Conservation (phyloP, 2,888 invertebrate species). For the Himalopsyche kuldschensis region DNA sequence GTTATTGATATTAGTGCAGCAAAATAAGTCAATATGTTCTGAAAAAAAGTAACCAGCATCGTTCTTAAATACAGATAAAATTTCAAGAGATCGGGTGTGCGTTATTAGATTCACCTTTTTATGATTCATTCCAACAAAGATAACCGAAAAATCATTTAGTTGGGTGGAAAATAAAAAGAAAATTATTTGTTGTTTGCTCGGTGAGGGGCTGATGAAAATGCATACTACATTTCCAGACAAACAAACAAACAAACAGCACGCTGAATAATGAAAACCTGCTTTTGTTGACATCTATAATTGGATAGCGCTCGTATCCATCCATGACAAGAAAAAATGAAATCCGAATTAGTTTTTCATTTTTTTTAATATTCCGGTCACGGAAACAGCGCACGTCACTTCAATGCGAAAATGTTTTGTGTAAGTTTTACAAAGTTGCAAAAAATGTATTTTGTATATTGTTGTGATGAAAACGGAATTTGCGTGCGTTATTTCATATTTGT, state of each 20-base stretch:
- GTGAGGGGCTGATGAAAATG: background rate
- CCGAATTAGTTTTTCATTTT: slow-evolving; percentile 13
- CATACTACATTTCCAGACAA: background rate
- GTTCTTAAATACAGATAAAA: too few species aligned
- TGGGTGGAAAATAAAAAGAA: background rate
- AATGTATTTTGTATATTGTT: background rate
- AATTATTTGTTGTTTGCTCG: background rate
- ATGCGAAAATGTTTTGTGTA: background rate
- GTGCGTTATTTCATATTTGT: background rate
- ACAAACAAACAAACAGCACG: slow-evolving; percentile 14
- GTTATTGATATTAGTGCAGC: too few species aligned
- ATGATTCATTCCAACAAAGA: background rate
- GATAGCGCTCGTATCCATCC: slow-evolving; percentile 12
- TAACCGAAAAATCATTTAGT: background rate
- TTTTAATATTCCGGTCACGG: background rate
- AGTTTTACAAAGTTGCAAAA: background rate
- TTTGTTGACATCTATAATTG: slow-evolving; percentile 26
- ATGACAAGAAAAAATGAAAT: slow-evolving; percentile 11
- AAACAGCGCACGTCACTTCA: background rate
- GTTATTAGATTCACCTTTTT: background rate
- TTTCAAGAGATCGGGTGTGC: too few species aligned
- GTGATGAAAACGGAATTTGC: background rate
- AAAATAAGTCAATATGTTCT: too few species aligned
- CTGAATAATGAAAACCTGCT: slow-evolving; percentile 25
- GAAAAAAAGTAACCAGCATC: too few species aligned